Percentiles rank a stretch among this genome's conserved stretches.
phyloP scores from a whole-genome alignment of 2,888 invertebrate species.

The Hydropsyche betteni region DNA sequence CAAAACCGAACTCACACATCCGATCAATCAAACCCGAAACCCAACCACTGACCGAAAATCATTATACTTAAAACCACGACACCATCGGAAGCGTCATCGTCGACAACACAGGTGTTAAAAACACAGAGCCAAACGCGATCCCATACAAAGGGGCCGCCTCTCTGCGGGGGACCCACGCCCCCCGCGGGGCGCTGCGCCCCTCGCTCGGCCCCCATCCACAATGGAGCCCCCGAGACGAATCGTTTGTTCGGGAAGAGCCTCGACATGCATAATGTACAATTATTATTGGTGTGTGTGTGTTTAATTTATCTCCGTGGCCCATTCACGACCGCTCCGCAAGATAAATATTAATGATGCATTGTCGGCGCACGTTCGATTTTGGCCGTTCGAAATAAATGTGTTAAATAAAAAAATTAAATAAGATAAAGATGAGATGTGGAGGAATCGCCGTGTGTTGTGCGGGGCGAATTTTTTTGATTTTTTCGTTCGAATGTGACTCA shows the following conservation, averaged over 20 bases:
- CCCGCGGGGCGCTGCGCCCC: conserved; percentile 21
- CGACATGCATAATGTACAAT: neutral
- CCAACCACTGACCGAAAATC: neutral
- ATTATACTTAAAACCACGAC: neutral
- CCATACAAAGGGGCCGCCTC: conserved; percentile 27
- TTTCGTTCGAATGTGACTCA: neutral
- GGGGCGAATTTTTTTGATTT: too few species aligned
- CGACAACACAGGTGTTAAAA: conserved; percentile 1
- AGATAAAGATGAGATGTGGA: too few species aligned
- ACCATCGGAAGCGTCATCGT: conserved; percentile 4
- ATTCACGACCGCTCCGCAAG: conserved; percentile 25
- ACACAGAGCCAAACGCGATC: conserved; percentile 5
- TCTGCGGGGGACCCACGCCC: conserved; percentile 10
- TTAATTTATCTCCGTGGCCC: conserved; percentile 18
- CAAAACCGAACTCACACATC: too few species aligned
- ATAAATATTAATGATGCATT: conserved; percentile 32
- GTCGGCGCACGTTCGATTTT: conserved; percentile 30
- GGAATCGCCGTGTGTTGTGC: too few species aligned
- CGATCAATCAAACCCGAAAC: too few species aligned
- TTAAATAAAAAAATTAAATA: too few species aligned
- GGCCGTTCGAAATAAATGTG: too few species aligned
- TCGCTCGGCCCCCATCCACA: neutral
- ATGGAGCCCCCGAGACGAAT: conserved; percentile 16
- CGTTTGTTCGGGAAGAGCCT: neutral
- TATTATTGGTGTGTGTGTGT: conserved; percentile 8